Base-by-base conservation (phyloP, 2,888 invertebrate species). In the Atethmia centrago region DNA sequence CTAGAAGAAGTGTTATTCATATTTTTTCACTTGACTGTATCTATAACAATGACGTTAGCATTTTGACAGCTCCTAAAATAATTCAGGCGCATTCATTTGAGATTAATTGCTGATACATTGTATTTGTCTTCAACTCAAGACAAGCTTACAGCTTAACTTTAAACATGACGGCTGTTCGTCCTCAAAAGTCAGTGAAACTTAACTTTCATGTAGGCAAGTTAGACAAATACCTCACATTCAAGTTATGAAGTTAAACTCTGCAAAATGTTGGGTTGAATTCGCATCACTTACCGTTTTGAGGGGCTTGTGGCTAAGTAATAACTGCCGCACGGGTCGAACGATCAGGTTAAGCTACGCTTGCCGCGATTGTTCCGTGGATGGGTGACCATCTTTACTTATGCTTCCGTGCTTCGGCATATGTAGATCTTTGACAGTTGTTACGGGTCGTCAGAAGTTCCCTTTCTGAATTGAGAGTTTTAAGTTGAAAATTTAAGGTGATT, bases 241-340 rank as follows among this genome's bases (percentile, higher is more conserved):
- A 45, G 42, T 69, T 66, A 16, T 28, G 1, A 36, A 9, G 25
- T 28, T 51, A 51, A 51, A 4, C n/a, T 25, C 5, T 16, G 28
- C 66, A 42, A 58, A 51, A 65, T 25, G 0, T 65, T 47, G 47
- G 36, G 65, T 47, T 64, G 12, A 47, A n/a, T 47, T n/a, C 12
- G 12, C 51, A 21, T 51, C 4, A 51, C 1, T 10, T 0, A 12
- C 51, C 0, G 51, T 3, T 51, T 51, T 51, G n/a, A 36, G 36
- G 36, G 36, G 36, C 36, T 36, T 4, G 36, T 36, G 36, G 36
- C 36, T 36, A 36, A 36, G 36, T 36, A 36, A 36, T 36, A 36
- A 36, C 3, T 5, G 36, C 36, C 36, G 7, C 36, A 36, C 36
- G 36, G 36, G 7, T 36, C 36, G 4, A 36, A 5, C 7, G 36